phyloP scores from a whole-genome alignment of 2,113 vertebrate genomes.

The Rhabdornis inornatus region DNA sequence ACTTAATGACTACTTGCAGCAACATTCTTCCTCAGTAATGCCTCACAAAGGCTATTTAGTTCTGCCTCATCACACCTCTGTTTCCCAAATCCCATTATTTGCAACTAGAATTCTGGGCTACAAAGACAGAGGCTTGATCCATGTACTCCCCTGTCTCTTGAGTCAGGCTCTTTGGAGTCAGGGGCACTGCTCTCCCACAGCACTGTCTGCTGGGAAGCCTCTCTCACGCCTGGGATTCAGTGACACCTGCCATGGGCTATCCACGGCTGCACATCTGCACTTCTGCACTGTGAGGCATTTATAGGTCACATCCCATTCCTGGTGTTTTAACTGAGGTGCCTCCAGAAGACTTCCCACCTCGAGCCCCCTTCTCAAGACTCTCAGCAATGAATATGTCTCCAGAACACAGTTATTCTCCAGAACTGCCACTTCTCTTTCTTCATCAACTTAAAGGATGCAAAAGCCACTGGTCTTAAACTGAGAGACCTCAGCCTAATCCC shows the following conservation, averaged over 20 bases:
- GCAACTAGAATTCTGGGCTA: neutral
- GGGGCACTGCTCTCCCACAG: rapidly evolving
- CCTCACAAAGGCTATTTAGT: slow-evolving; percentile 19
- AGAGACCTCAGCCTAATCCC: neutral
- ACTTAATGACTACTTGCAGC: neutral
- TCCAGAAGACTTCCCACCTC: neutral
- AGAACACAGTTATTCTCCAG: neutral
- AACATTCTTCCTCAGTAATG: neutral
- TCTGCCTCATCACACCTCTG: slow-evolving; percentile 14
- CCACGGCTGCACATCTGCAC: neutral
- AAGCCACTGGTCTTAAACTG: neutral
- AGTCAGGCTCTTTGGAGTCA: neutral
- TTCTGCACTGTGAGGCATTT: neutral
- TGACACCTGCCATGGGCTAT: rapidly evolving
- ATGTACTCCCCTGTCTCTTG: neutral
- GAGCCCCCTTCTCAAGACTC: neutral
- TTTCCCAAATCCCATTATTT: slow-evolving; percentile 26
- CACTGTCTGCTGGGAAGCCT: neutral
- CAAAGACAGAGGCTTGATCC: neutral
- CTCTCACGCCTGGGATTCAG: rapidly evolving
- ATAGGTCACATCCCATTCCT: neutral
- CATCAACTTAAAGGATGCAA: neutral
- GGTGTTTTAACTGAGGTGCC: neutral
- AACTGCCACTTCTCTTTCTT: neutral
- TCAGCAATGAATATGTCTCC: neutral